Evolutionary conservation across 2,888 invertebrate genomes (phyloP).

Genomic region (Terebella lapidaria): DNA sequence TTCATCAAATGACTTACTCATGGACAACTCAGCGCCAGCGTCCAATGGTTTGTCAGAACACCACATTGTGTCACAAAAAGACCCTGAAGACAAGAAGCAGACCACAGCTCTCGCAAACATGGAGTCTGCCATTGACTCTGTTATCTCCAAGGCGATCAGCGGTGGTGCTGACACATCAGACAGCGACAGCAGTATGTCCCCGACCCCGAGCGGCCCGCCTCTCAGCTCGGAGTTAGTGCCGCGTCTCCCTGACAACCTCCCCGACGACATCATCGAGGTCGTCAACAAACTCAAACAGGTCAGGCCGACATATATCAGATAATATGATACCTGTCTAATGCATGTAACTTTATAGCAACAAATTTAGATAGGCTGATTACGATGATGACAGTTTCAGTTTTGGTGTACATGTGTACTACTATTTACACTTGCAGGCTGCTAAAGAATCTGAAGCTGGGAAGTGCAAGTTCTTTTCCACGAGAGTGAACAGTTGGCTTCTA

Average conservation of each 20-base stretch:
- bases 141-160: slow-evolving; percentile 4
- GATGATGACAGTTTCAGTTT: too few relatives aligned
- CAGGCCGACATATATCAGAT: too few relatives aligned
- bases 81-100: too few relatives aligned
- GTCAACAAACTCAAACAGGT: background rate
- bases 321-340: too few relatives aligned
- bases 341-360: too few relatives aligned
- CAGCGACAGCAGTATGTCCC: background rate
- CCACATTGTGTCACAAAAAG: too few relatives aligned
- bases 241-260: background rate
- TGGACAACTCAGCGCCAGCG: too few relatives aligned
- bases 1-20: too few relatives aligned
- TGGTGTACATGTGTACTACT: too few relatives aligned
- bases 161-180: background rate
- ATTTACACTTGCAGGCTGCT: slow-evolving; percentile 38
- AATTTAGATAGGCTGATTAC: too few relatives aligned
- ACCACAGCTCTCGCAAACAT: background rate
- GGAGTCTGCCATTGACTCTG: slow-evolving; percentile 8
- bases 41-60: too few relatives aligned
- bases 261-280: background rate
- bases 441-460: slow-evolving; percentile 55
- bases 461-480: slow-evolving; percentile 58
- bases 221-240: background rate
- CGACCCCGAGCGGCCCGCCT: background rate
- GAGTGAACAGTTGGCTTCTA: slow-evolving; percentile 57